Percentiles rank a stretch among this genome's conserved stretches.
These are phyloP conservation scores for Collichthys lucidus DNA, from an alignment of 2,113 vertebrate genomes.

Conservation along the genomic window DNA sequence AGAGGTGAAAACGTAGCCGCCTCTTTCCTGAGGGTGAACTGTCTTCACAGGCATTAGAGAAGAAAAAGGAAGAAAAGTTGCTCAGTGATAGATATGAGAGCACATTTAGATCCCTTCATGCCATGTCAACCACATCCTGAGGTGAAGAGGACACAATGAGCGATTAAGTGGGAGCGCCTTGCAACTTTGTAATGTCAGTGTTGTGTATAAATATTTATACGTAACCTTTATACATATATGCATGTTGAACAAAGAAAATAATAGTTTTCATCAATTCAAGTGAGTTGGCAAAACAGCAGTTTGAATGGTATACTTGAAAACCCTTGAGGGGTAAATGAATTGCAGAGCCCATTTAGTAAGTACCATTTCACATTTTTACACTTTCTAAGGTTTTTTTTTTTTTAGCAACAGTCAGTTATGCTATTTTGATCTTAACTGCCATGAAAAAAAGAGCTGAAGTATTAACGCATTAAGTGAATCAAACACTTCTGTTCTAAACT, in stretches of 20 bases:
- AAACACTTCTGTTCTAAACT: constrained; percentile 26
- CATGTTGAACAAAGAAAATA: not conserved
- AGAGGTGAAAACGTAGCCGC: constrained; percentile 79
- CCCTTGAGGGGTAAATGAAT: not conserved
- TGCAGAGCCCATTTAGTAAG: not conserved
- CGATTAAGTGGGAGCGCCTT: constrained; percentile 41
- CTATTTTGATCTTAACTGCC: constrained; percentile 15
- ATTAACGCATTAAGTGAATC: constrained; percentile 34
- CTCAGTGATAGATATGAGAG: constrained; percentile 71
- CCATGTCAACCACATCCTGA: constrained; percentile 70
- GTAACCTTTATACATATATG: constrained; percentile 2
- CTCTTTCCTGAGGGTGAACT: constrained; percentile 79
- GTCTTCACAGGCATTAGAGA: constrained; percentile 78
- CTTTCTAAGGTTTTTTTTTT: constrained; percentile 27
- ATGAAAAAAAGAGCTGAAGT: constrained; percentile 19
- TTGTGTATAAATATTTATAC: constrained; percentile 3
- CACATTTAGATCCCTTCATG: constrained; percentile 64
- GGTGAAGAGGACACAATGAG: constrained; percentile 70
- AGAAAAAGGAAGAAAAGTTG: constrained; percentile 67
- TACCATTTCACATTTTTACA: constrained; percentile 4
- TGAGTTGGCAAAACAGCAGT: constrained; percentile 3
- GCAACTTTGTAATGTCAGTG: constrained; percentile 37
- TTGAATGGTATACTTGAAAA: not conserved
- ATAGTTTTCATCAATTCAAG: not conserved
- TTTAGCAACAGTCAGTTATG: constrained; percentile 22